These are phyloP conservation scores for Osmerus mordax DNA, from an alignment of 2,113 vertebrate species.

Conservation along the genomic window DNA sequence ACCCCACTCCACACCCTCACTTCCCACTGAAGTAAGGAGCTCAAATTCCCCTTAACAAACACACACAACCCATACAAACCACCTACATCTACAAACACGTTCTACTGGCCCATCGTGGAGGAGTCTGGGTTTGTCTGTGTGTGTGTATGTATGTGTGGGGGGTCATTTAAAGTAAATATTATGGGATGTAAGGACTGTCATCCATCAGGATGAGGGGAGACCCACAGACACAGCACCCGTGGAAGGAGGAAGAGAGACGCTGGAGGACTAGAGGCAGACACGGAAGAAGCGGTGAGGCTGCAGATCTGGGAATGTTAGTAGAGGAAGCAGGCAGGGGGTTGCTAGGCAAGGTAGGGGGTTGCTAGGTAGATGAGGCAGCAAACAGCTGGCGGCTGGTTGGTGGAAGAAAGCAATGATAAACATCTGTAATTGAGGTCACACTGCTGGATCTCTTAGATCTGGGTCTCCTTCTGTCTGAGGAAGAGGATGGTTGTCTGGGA, in stretches of 20 bases:
- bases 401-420: slow-evolving; percentile 7
- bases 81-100: no score
- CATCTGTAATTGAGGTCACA: slow-evolving; percentile 19
- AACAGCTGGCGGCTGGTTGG: background rate
- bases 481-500: background rate
- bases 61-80: no score
- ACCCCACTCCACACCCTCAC: no score
- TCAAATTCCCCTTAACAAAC: background rate
- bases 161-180: no score
- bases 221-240: no score
- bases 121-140: background rate
- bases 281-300: background rate
- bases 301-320: no score
- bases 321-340: background rate
- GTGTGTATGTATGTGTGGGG: background rate
- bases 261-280: background rate
- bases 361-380: background rate
- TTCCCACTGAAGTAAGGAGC: slow-evolving; percentile 11
- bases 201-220: no score
- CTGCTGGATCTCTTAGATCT: slow-evolving; percentile 11
- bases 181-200: no score
- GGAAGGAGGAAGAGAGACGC: background rate
- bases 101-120: background rate
- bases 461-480: background rate
- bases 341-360: background rate